Evolutionary conservation across 1,140 invertebrate species (phyloP).

Genomic region (Berghia stephanieae): DNA sequence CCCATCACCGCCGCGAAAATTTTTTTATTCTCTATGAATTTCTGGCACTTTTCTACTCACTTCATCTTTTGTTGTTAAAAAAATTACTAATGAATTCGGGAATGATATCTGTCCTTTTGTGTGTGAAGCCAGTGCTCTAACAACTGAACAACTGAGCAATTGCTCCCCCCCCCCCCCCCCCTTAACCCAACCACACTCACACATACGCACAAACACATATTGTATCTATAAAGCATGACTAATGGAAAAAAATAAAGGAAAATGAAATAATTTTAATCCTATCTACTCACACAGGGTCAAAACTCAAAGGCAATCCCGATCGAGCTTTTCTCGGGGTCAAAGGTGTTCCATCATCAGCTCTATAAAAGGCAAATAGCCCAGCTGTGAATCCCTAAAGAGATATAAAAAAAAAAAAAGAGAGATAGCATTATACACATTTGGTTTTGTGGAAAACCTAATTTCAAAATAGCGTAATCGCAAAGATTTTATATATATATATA

Average conservation of each 20-base stretch:
- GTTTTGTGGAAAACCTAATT: too few relatives aligned
- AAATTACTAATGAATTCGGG: too few relatives aligned
- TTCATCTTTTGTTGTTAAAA: too few relatives aligned
- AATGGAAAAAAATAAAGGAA: background rate
- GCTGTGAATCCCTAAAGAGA: constrained; percentile 83
- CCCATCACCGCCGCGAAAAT: too few relatives aligned
- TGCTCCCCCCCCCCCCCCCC: background rate
- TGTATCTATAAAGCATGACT: background rate
- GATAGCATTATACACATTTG: background rate
- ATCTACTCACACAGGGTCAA: too few relatives aligned
- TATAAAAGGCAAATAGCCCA: constrained; percentile 92
- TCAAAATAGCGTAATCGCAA: background rate
- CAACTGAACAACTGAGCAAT: too few relatives aligned
- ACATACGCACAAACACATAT: background rate
- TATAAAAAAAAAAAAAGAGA: background rate
- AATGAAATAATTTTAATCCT: constrained; percentile 78
- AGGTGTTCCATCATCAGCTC: constrained; percentile 86
- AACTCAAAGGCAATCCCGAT: constrained; percentile 81
- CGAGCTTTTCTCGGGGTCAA: constrained; percentile 76
- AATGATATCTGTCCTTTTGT: too few relatives aligned
- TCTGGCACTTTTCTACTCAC: too few relatives aligned
- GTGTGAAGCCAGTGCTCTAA: too few relatives aligned
- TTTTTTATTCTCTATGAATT: too few relatives aligned
- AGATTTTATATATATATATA: background rate
- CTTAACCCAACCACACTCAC: background rate